A percentile compares a stretch with the other conserved stretches of the same genome.
Conservation (phyloP, 2,888 invertebrate genomes). For the Aporophyla nigra region DNA sequence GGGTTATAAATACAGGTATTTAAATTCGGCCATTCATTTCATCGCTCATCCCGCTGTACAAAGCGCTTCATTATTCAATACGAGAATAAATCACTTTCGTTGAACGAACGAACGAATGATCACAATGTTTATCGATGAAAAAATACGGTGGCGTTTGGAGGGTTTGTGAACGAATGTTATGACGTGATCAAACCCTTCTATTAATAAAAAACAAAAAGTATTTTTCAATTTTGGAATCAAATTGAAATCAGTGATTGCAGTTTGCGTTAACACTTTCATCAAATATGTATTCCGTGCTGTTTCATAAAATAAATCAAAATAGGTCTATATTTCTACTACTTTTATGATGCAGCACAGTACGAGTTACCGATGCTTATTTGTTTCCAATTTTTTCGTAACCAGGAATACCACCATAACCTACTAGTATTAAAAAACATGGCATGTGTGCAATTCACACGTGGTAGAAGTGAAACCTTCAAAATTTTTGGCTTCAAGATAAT, state of each 20-base stretch:
- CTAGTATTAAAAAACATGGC: too few relatives aligned
- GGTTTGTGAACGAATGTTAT: conserved; percentile 42
- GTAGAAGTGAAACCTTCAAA: too few relatives aligned
- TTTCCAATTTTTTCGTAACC: too few relatives aligned
- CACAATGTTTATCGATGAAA: conserved; percentile 63
- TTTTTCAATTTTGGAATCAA: conserved; percentile 12
- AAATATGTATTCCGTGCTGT: neutral
- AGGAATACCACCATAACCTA: too few relatives aligned
- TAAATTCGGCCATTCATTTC: conserved; percentile 70
- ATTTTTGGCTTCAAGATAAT: too few relatives aligned
- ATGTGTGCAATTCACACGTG: neutral
- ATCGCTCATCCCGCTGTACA: conserved; percentile 69
- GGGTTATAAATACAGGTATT: conserved; percentile 71
- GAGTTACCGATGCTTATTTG: too few relatives aligned
- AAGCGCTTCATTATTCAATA: conserved; percentile 74
- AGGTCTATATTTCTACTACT: neutral
- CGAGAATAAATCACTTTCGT: conserved; percentile 69
- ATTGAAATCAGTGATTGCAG: conserved; percentile 14
- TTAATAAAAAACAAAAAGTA: conserved; percentile 18
- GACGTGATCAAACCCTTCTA: conserved; percentile 30
- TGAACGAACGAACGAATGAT: conserved; percentile 64
- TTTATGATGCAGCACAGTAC: too few relatives aligned
- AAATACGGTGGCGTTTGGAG: conserved; percentile 56
- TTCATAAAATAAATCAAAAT: neutral
- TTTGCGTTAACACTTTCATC: conserved; percentile 4